Percentiles rank a stretch among this genome's conserved stretches.
These are phyloP conservation scores for Phenganax marumi DNA, from an alignment of 92 coral and sea anemone genomes.

Conservation along the genomic window DNA sequence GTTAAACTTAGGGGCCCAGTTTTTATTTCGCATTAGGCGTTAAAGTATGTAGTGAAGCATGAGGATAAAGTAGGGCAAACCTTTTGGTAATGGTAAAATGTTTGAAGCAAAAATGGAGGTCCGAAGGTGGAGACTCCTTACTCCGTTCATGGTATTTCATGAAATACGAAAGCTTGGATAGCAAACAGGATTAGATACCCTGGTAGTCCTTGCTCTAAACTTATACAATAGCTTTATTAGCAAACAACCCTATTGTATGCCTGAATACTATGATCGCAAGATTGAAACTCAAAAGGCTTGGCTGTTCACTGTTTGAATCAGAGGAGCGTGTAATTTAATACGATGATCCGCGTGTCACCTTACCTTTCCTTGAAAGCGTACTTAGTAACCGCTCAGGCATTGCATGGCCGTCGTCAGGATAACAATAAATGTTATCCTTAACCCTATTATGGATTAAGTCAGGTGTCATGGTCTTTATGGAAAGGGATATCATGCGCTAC, in stretches of 20 bases:
- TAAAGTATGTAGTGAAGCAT: constrained; percentile 74
- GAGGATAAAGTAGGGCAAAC: constrained; percentile 75
- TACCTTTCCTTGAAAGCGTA: constrained; percentile 73
- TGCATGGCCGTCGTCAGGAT: constrained; percentile 99
- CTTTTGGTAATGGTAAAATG: constrained; percentile 83
- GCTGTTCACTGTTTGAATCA: constrained; percentile 80
- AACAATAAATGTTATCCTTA: constrained; percentile 71
- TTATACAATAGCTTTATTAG: constrained; percentile 56
- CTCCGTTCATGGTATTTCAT: constrained; percentile 60
- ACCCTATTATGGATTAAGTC: constrained; percentile 88
- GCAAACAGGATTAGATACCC: constrained; percentile 95
- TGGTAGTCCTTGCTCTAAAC: constrained; percentile 92
- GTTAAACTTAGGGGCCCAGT: constrained; percentile 86
- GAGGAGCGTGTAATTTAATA: constrained; percentile 95
- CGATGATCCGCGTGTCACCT: constrained; percentile 89
- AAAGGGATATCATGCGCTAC: constrained; percentile 90
- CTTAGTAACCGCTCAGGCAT: constrained; percentile 63
- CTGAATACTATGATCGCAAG: constrained; percentile 90
- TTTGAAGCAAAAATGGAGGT: constrained; percentile 78
- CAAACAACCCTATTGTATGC: constrained; percentile 53
- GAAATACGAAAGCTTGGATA: constrained; percentile 88
- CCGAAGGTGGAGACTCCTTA: constrained; percentile 76
- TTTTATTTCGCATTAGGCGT: constrained; percentile 74
- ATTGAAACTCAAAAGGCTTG: constrained; percentile 84
- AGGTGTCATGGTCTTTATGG: constrained; percentile 87